These are phyloP conservation scores for Esperia sulphurella DNA, from an alignment of 2,888 invertebrate genomes.

Conservation along the genomic window DNA sequence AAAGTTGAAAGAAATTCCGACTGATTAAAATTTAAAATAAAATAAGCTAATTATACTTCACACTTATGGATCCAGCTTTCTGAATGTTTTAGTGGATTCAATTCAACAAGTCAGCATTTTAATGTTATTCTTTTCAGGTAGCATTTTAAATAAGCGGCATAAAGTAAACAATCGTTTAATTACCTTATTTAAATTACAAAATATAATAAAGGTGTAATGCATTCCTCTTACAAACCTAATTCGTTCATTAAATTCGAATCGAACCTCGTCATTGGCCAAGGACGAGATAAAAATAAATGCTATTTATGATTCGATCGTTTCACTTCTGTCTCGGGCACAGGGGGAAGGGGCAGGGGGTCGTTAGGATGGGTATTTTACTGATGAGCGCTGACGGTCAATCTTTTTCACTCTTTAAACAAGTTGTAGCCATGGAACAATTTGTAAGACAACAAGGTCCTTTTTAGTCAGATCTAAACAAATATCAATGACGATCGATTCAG, in stretches of 20 bases:
- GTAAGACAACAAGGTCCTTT: too few species aligned
- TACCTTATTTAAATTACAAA: background rate
- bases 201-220: conserved; percentile 36
- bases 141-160: background rate
- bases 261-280: conserved; percentile 64
- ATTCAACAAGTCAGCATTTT: background rate
- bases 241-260: conserved; percentile 59
- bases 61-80: too few species aligned
- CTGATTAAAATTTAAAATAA: too few species aligned
- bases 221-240: conserved; percentile 57
- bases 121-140: background rate
- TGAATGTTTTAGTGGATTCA: too few species aligned
- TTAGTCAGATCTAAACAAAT: too few species aligned
- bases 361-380: background rate
- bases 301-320: conserved; percentile 67
- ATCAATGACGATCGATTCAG: too few species aligned
- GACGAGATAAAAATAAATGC: conserved; percentile 69
- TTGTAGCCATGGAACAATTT: too few species aligned
- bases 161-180: conserved; percentile 4
- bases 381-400: background rate
- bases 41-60: too few species aligned
- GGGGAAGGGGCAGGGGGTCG: background rate
- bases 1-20: too few species aligned
- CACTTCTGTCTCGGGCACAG: conserved; percentile 8
- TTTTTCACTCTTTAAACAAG: too few species aligned